Evolutionary conservation across 2,888 invertebrate genomes (phyloP).

Genomic region (Timandra comae): DNA sequence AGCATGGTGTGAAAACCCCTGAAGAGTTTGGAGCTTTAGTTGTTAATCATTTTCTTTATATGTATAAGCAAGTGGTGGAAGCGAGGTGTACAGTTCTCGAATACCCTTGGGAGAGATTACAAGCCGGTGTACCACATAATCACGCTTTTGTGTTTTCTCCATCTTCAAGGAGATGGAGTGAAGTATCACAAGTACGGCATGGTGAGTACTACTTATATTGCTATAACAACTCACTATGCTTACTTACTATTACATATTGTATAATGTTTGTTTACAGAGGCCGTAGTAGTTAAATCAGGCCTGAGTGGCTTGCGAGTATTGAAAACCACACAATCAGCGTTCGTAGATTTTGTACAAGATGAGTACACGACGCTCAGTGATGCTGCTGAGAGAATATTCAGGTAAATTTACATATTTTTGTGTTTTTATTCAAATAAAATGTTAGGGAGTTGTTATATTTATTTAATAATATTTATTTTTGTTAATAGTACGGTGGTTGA

Average conservation of each 20-base stretch:
- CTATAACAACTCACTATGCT: too few relatives aligned
- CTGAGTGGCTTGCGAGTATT: conserved; percentile 82
- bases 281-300: conserved; percentile 80
- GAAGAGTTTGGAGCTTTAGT: conserved; percentile 87
- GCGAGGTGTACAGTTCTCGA: conserved; percentile 83
- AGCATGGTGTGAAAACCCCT: conserved; percentile 84
- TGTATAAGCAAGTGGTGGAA: conserved; percentile 84
- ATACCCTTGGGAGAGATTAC: conserved; percentile 86
- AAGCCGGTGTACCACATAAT: conserved; percentile 77
- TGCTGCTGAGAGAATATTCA: conserved; percentile 84
- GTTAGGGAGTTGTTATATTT: too few relatives aligned
- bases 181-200: conserved; percentile 80
- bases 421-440: too few relatives aligned
- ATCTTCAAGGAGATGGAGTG: conserved; percentile 80
- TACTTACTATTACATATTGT: neutral
- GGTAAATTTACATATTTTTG: too few relatives aligned
- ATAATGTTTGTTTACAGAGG: conserved; percentile 45
- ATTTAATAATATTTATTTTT: conserved; percentile 7
- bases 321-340: conserved; percentile 89
- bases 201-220: conserved; percentile 64
- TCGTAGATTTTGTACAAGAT: conserved; percentile 86
- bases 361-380: conserved; percentile 86
- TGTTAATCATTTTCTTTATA: conserved; percentile 83
- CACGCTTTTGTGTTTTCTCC: conserved; percentile 87
- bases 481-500: conserved; percentile 81